phyloP scores from a whole-genome alignment of 2,888 invertebrate genomes.

The Ceriagrion tenellum region DNA sequence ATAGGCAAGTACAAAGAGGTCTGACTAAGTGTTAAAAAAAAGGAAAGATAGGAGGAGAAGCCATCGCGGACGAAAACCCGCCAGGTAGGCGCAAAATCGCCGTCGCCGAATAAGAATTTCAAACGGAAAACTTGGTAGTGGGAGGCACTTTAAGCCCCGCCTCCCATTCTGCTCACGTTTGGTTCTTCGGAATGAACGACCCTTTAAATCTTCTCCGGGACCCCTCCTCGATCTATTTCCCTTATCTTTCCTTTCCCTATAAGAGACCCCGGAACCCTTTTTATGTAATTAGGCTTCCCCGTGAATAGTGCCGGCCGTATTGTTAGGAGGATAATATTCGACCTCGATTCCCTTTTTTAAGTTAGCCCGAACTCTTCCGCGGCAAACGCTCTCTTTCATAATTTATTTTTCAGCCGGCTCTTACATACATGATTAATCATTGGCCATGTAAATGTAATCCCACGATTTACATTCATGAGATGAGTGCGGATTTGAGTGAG shows the following conservation, averaged over 20 bases:
- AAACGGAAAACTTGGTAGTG: not conserved
- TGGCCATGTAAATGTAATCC: too few relatives aligned
- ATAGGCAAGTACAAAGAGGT: not conserved
- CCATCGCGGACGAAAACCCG: not conserved
- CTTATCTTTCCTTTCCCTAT: not conserved
- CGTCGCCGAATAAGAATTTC: not conserved
- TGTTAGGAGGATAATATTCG: not conserved
- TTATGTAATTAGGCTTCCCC: not conserved
- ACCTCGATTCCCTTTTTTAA: too few relatives aligned
- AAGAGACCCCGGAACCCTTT: constrained; percentile 3
- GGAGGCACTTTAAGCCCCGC: not conserved
- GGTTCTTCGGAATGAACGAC: not conserved
- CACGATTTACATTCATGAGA: too few relatives aligned
- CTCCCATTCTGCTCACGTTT: not conserved
- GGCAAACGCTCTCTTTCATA: too few relatives aligned
- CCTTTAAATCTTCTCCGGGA: not conserved
- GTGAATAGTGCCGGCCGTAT: not conserved
- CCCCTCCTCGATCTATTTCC: not conserved
- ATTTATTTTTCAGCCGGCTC: too few relatives aligned
- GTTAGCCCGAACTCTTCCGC: too few relatives aligned
- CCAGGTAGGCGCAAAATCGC: not conserved
- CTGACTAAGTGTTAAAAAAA: not conserved
- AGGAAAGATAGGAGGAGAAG: too few relatives aligned
- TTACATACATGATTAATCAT: too few relatives aligned
- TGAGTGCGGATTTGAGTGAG: too few relatives aligned